Evolutionary conservation across 2,888 invertebrate species (phyloP).

Genomic region (Trissoscelio sp.): DNA sequence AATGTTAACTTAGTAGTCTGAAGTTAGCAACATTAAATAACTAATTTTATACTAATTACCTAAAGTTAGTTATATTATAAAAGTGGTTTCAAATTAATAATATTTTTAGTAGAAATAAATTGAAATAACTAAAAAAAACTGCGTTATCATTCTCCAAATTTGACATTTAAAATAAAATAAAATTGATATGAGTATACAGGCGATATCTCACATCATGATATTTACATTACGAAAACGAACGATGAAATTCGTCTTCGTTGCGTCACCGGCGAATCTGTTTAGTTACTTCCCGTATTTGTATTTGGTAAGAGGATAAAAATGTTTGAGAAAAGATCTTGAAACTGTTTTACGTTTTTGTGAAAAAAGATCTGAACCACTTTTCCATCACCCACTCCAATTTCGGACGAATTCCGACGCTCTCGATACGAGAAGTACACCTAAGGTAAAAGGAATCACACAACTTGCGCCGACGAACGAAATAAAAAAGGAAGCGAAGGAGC

Average conservation of each 20-base stretch:
- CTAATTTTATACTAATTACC: too few species aligned
- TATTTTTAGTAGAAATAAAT: too few species aligned
- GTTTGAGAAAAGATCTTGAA: slow-evolving; percentile 65
- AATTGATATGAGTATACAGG: slow-evolving; percentile 1
- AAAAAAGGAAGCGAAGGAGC: slow-evolving; percentile 19
- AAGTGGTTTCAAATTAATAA: too few species aligned
- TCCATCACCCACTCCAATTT: slow-evolving; percentile 57
- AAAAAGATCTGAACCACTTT: slow-evolving; percentile 63
- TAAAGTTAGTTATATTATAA: too few species aligned
- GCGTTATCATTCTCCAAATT: background rate
- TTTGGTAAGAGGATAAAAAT: slow-evolving; percentile 65
- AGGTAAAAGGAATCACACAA: slow-evolving; percentile 64
- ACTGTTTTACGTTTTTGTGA: slow-evolving; percentile 61
- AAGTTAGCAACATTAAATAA: too few species aligned
- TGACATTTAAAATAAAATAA: background rate
- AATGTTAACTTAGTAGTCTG: too few species aligned
- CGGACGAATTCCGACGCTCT: slow-evolving; percentile 57
- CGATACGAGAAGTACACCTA: slow-evolving; percentile 67
- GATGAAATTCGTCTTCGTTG: slow-evolving; percentile 35
- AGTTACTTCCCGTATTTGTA: slow-evolving; percentile 54
- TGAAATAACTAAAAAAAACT: background rate
- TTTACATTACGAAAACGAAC: background rate
- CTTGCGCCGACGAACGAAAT: slow-evolving; percentile 44
- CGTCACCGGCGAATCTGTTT: slow-evolving; percentile 49
- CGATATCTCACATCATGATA: background rate